Conservation (phyloP, 2,797 vertebrate genomes). For the Danio jaintianensis region DNA sequence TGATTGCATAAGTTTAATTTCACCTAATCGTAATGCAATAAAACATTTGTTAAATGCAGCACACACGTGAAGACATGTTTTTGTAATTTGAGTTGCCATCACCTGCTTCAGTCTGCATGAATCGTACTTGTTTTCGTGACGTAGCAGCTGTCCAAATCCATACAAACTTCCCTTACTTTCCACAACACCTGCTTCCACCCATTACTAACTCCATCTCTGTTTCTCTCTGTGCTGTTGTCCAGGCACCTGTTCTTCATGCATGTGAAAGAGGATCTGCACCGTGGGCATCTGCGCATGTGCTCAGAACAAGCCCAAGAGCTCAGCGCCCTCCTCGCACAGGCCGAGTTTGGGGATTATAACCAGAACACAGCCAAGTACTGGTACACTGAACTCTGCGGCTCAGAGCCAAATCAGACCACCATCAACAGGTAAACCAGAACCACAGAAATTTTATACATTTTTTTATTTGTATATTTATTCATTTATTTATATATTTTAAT, state of each 20-base stretch:
- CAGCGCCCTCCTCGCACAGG: constrained; percentile 91
- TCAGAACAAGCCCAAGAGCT: constrained; percentile 92
- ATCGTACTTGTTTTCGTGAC: neutral
- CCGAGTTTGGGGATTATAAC: constrained; percentile 96
- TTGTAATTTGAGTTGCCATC: constrained; percentile 14
- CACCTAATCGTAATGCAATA: too few relatives aligned
- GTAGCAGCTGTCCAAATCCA: constrained; percentile 2
- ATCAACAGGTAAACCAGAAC: constrained; percentile 83
- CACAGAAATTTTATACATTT: too few relatives aligned
- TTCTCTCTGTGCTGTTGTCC: constrained; percentile 25
- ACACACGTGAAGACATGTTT: neutral
- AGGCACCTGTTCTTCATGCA: constrained; percentile 97
- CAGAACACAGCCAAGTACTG: constrained; percentile 97
- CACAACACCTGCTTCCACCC: constrained; percentile 8
- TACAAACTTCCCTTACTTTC: neutral
- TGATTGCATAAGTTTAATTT: too few relatives aligned
- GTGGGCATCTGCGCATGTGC: constrained; percentile 91
- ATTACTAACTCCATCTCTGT: constrained; percentile 4
- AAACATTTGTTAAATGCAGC: neutral
- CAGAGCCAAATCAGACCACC: constrained; percentile 83
- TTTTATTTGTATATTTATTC: too few relatives aligned
- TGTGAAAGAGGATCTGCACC: constrained; percentile 93
- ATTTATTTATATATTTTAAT: too few relatives aligned
- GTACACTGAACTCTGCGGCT: constrained; percentile 89
- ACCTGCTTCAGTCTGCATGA: constrained; percentile 5